A percentile compares a stretch with the other conserved stretches of the same genome.
phyloP scores from a whole-genome alignment of 2,113 vertebrate genomes.

The Procapra przewalskii region DNA sequence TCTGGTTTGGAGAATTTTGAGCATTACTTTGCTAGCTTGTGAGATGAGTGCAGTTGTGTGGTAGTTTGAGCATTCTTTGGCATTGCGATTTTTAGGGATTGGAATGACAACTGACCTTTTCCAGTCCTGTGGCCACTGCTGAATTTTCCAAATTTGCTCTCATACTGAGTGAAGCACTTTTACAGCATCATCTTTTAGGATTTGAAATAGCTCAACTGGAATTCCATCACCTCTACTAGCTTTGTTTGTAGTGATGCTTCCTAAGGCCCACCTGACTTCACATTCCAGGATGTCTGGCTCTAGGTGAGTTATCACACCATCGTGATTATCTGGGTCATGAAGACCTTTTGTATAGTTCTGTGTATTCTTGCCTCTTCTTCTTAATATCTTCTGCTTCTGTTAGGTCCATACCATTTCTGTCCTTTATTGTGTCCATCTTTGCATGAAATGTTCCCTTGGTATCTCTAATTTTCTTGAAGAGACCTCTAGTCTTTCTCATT shows the following conservation, averaged over 20 bases:
- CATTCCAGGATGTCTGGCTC: not conserved
- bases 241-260: not conserved
- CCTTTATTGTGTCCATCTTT: not conserved
- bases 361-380: not conserved
- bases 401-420: not conserved
- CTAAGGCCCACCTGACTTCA: not conserved
- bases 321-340: not conserved
- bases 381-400: not conserved
- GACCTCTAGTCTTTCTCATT: not conserved
- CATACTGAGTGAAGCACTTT: not conserved
- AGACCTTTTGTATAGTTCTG: not conserved
- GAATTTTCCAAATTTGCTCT: not conserved
- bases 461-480: not conserved
- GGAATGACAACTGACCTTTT: not conserved
- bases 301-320: not conserved
- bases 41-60: not conserved
- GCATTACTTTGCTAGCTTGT: not conserved
- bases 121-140: not conserved
- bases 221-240: not conserved
- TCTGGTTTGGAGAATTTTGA: not conserved
- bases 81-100: fast-evolving
- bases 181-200: not conserved
- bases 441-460: not conserved
- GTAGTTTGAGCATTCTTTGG: not conserved
- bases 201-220: not conserved